A percentile compares a stretch with the other conserved stretches of the same genome.
Evolutionary conservation across 2,888 invertebrate genomes (phyloP).

Genomic region (Portevinia maculata): DNA sequence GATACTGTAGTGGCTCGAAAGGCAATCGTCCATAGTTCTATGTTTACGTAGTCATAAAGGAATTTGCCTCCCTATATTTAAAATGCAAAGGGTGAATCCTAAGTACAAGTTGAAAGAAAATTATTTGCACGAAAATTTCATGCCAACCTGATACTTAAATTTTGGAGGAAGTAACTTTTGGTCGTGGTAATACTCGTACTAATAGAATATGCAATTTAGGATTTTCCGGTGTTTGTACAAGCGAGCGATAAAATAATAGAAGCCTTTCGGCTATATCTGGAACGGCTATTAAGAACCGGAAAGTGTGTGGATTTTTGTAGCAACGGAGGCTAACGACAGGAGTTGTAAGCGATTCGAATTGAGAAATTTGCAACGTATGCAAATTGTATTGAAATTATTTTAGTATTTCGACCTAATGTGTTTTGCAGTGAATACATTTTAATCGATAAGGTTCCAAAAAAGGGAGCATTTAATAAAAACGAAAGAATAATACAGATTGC

Average conservation of each 20-base stretch:
- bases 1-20: neutral
- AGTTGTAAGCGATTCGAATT: constrained; percentile 44
- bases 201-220: constrained; percentile 64
- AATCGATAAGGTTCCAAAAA: neutral
- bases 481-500: too few relatives aligned
- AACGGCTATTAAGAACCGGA: constrained; percentile 60
- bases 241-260: constrained; percentile 18
- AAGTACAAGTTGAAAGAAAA: constrained; percentile 54
- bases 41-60: constrained; percentile 27
- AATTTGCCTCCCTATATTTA: constrained; percentile 21
- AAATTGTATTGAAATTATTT: constrained; percentile 53
- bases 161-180: constrained; percentile 13
- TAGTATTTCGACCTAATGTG: constrained; percentile 14
- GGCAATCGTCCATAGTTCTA: constrained; percentile 14
- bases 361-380: constrained; percentile 44
- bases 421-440: neutral
- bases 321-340: constrained; percentile 60
- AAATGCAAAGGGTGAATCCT: constrained; percentile 60
- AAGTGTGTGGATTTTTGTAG: constrained; percentile 68
- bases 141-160: constrained; percentile 20
- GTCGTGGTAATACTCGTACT: constrained; percentile 44
- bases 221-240: constrained; percentile 64
- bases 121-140: constrained; percentile 47
- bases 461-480: too few relatives aligned
- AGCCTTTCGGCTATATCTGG: constrained; percentile 11